Evolutionary conservation across 2,888 invertebrate genomes (phyloP).

Genomic region (Netelia virgata): DNA sequence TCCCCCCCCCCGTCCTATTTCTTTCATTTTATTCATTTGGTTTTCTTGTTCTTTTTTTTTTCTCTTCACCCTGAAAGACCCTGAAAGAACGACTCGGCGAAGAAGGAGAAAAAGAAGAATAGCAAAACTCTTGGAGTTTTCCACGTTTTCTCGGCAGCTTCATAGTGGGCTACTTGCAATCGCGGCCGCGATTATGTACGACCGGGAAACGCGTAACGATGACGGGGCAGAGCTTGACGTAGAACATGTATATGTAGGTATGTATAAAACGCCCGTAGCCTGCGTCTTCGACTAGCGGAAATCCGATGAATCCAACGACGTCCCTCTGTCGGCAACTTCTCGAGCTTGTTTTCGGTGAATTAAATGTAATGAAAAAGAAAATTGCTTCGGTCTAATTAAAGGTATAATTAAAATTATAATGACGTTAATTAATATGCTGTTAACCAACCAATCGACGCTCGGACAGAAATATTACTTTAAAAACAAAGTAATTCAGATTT

Average conservation of each 20-base stretch:
- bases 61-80: neutral
- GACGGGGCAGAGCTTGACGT: neutral
- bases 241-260: neutral
- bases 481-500: no score
- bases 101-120: constrained; percentile 17
- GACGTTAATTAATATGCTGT: no score
- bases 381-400: no score
- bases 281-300: neutral
- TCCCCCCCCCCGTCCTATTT: constrained; percentile 55
- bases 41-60: neutral
- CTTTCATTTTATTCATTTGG: constrained; percentile 68
- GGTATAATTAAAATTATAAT: neutral
- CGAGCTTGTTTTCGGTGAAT: no score
- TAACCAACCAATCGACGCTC: no score
- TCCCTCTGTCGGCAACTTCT: no score
- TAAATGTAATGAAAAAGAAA: no score
- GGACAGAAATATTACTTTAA: no score
- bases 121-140: constrained; percentile 41
- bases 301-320: no score
- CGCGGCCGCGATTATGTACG: constrained; percentile 16
- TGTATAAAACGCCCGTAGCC: neutral
- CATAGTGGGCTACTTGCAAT: constrained; percentile 54
- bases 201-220: neutral
- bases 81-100: neutral
- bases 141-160: constrained; percentile 47